Conservation (phyloP, 1,140 invertebrate genomes). For the Drosophila setifemur region DNA sequence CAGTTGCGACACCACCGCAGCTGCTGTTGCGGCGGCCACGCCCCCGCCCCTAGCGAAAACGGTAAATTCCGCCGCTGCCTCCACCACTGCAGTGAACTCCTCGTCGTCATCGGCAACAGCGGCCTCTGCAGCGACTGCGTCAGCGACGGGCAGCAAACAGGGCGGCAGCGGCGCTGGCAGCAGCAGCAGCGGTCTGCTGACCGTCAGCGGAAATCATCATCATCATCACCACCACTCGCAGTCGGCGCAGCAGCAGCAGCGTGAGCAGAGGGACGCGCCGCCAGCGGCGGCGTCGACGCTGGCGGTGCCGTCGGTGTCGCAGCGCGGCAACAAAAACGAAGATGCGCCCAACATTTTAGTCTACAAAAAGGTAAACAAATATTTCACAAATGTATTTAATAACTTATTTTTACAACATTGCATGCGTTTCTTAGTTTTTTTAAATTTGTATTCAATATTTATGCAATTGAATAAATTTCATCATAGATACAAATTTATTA, state of each 20-base stretch:
- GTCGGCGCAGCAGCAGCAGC: constrained; percentile 4
- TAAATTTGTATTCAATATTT: not conserved
- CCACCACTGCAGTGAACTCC: not conserved
- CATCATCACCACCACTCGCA: constrained; percentile 63
- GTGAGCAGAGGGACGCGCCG: constrained; percentile 27
- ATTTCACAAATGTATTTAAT: not conserved
- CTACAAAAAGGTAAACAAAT: constrained; percentile 75
- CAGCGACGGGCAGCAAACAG: constrained; percentile 6
- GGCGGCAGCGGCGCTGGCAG: constrained; percentile 2
- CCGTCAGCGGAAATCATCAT: constrained; percentile 66
- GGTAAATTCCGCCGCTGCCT: not conserved
- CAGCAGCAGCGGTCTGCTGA: constrained; percentile 43
- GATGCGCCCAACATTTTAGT: constrained; percentile 82
- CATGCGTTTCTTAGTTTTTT: too few relatives aligned
- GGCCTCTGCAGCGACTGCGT: not conserved
- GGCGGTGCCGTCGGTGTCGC: constrained; percentile 28
- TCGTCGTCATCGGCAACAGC: not conserved
- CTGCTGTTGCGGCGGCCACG: not conserved
- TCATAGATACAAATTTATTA: not conserved
- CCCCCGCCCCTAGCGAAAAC: constrained; percentile 4
- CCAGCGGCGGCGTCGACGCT: constrained; percentile 15
- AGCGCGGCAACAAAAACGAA: constrained; percentile 66
- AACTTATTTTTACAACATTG: not conserved
- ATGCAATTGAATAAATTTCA: not conserved
- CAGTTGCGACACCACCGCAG: not conserved